Conservation (phyloP, 1,140 invertebrate species). For the Trichogramma pretiosum region DNA sequence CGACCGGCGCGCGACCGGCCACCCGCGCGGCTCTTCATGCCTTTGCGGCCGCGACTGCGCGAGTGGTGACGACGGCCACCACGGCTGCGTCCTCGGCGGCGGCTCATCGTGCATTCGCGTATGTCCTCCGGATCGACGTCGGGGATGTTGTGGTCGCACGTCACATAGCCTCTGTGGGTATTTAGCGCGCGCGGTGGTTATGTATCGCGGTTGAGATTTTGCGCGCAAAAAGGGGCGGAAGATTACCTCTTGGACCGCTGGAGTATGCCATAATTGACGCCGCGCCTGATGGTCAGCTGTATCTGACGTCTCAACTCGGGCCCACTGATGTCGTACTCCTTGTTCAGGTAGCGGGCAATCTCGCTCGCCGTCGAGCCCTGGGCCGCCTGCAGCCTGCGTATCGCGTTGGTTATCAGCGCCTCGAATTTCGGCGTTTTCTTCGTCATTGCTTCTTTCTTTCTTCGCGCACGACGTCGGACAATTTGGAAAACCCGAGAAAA, state of each 20-base stretch:
- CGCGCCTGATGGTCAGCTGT: slow-evolving; percentile 31
- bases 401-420: slow-evolving; percentile 34
- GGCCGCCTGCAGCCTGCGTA: slow-evolving; percentile 30
- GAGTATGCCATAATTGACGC: slow-evolving; percentile 34
- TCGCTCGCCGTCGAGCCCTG: slow-evolving; percentile 36
- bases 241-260: slow-evolving; percentile 25
- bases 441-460: neutral
- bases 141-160: slow-evolving; percentile 4
- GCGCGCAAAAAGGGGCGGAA: neutral
- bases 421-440: slow-evolving; percentile 30
- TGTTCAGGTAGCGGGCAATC: slow-evolving; percentile 36
- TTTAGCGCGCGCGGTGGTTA: neutral
- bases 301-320: slow-evolving; percentile 28
- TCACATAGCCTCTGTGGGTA: slow-evolving; percentile 5
- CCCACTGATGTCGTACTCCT: slow-evolving; percentile 30
- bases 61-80: neutral
- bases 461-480: too few relatives aligned
- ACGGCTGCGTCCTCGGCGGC: neutral
- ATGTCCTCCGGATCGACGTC: neutral
- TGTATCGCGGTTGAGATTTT: neutral
- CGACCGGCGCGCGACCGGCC: neutral
- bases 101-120: neutral
- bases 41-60: neutral
- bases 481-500: too few relatives aligned
- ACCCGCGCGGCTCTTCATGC: too few relatives aligned